These are phyloP conservation scores for Trichonephila clavipes DNA, from an alignment of 1,140 invertebrate genomes.

Conservation along the genomic window DNA sequence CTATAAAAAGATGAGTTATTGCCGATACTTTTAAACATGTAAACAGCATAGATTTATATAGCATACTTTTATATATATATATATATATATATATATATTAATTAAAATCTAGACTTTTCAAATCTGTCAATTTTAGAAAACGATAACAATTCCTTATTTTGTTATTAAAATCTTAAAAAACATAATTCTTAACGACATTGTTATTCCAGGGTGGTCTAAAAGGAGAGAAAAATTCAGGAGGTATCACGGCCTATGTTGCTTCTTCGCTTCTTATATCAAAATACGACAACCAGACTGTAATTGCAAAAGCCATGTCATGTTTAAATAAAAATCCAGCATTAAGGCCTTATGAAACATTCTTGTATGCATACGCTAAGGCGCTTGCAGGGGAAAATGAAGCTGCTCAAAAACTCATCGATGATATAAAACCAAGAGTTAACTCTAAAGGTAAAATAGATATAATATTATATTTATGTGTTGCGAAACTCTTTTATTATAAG, in stretches of 20 bases:
- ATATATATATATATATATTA: no score
- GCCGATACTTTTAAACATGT: no score
- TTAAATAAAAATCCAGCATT: conserved; percentile 81
- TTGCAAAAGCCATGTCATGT: conserved; percentile 84
- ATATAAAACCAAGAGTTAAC: conserved; percentile 76
- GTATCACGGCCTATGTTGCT: conserved; percentile 86
- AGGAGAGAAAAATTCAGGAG: conserved; percentile 83
- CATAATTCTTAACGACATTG: not conserved
- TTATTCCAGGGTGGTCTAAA: conserved; percentile 84
- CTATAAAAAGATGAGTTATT: no score
- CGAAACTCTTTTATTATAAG: no score
- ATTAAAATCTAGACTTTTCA: no score
- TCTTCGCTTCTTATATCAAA: conserved; percentile 85
- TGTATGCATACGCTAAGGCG: conserved; percentile 85
- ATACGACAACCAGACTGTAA: conserved; percentile 79
- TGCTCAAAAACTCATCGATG: conserved; percentile 72
- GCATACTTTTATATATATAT: no score
- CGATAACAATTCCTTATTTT: not conserved
- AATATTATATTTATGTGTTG: no score
- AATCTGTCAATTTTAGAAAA: no score
- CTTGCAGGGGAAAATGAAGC: conserved; percentile 81
- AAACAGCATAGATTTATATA: no score
- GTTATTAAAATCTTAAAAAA: not conserved
- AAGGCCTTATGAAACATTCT: conserved; percentile 83
- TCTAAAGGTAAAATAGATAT: conserved; percentile 2